Evolutionary conservation across 2,888 invertebrate genomes (phyloP).

Genomic region (Acronicta leporina): DNA sequence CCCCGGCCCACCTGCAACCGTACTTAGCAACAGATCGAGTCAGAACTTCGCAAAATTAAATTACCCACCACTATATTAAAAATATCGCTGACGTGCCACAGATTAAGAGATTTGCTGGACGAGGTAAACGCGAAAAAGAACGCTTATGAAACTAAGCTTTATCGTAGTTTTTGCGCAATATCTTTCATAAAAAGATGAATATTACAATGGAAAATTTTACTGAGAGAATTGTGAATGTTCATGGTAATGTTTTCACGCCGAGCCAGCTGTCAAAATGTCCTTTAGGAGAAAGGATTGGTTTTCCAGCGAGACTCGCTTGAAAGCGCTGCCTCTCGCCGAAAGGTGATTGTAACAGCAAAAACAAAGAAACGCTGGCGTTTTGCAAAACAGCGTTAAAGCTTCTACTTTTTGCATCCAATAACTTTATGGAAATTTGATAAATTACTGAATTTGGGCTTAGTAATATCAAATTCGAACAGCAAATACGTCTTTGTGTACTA

Average conservation of each 20-base stretch:
- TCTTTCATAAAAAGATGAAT: conserved; percentile 16
- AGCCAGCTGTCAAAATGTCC: conserved; percentile 45
- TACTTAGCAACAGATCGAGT: conserved; percentile 52
- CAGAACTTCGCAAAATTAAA: conserved; percentile 32
- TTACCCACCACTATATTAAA: conserved; percentile 33
- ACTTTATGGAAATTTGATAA: conserved; percentile 33
- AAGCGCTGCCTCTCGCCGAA: conserved; percentile 32
- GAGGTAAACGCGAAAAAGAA: conserved; percentile 20
- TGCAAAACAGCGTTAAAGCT: conserved; percentile 37
- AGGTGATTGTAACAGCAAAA: conserved; percentile 44
- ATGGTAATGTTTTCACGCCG: conserved; percentile 20
- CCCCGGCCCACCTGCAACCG: conserved; percentile 43
- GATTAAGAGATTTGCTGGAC: conserved; percentile 36
- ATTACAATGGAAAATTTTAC: conserved; percentile 10
- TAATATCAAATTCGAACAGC: neutral
- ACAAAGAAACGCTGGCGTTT: conserved; percentile 40
- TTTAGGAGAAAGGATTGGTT: conserved; percentile 42
- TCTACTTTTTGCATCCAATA: conserved; percentile 22
- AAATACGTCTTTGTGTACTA: too few species aligned
- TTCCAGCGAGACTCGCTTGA: conserved; percentile 36
- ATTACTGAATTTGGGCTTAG: conserved; percentile 13
- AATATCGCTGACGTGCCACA: conserved; percentile 35
- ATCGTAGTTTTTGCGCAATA: conserved; percentile 22
- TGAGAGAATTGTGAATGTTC: conserved; percentile 22
- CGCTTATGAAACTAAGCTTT: conserved; percentile 23